phyloP scores from a whole-genome alignment of 23 tunicate species.

The Oikopleura albicans region DNA sequence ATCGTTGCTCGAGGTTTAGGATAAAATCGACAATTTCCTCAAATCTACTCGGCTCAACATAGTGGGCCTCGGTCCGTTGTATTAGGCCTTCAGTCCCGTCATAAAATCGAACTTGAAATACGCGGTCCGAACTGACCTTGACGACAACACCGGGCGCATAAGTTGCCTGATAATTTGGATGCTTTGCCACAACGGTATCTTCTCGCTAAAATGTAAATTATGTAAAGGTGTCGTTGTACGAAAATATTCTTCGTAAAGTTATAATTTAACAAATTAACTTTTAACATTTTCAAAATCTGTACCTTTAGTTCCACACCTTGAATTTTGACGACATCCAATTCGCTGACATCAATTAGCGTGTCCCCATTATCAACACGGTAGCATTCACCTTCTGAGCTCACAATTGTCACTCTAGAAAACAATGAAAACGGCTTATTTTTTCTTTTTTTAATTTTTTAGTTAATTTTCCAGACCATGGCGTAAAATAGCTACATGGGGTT shows the following conservation, averaged over 20 bases:
- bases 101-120: not conserved
- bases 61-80: not conserved
- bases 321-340: not conserved
- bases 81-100: slow-evolving; percentile 12
- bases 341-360: not conserved
- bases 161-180: not conserved
- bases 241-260: too few species aligned
- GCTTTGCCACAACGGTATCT: not conserved
- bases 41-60: not conserved
- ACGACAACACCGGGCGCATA: slow-evolving; percentile 12
- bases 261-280: too few species aligned
- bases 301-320: not conserved
- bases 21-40: not conserved
- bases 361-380: not conserved
- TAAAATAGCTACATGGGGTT: too few species aligned
- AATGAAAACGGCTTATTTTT: too few species aligned
- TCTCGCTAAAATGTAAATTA: not conserved
- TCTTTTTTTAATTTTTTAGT: too few species aligned
- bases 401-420: not conserved
- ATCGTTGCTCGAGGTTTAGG: not conserved
- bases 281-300: too few species aligned
- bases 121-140: not conserved
- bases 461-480: too few species aligned
- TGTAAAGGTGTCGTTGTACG: too few species aligned
- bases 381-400: not conserved